phyloP scores from a whole-genome alignment of 1,140 invertebrate genomes.

The Chionoecetes opilio region DNA sequence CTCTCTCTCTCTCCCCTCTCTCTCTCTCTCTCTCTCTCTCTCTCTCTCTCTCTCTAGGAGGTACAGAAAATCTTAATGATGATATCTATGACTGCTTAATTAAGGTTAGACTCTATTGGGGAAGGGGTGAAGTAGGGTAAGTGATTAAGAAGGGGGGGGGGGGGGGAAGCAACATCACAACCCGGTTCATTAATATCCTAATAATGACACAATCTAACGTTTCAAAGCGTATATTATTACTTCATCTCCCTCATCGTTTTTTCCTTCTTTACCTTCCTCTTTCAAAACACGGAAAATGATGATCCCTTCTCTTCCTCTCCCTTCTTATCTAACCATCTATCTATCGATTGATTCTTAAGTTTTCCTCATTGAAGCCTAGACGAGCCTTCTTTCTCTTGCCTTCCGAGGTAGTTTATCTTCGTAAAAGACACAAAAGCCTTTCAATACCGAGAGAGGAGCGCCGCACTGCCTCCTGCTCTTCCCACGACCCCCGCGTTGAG shows the following conservation, averaged over 20 bases:
- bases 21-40: no score
- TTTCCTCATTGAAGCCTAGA: background rate
- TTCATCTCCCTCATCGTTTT: background rate
- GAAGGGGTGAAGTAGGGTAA: no score
- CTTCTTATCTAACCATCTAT: background rate
- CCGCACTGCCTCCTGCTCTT: background rate
- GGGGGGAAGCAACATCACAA: background rate
- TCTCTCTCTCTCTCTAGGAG: no score
- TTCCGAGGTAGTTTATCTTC: conserved; percentile 18
- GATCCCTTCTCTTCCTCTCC: background rate
- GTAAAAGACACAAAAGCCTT: conserved; percentile 20
- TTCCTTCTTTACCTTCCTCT: background rate
- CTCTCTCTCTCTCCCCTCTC: no score
- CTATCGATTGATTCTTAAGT: conserved; percentile 1
- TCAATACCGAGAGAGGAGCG: background rate
- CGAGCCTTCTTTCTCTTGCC: background rate
- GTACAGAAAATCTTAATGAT: no score
- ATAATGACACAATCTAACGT: background rate
- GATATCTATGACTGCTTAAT: no score
- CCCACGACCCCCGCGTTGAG: background rate
- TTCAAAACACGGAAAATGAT: background rate
- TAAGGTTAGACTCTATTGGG: no score
- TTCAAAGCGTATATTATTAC: background rate
- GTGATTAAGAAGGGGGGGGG: background rate
- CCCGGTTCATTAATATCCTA: background rate